Evolutionary conservation across 1,140 invertebrate genomes (phyloP), one percentile per base, ranked within the genome.

Genomic region (Trichomalopsis sarcophagae): DNA sequence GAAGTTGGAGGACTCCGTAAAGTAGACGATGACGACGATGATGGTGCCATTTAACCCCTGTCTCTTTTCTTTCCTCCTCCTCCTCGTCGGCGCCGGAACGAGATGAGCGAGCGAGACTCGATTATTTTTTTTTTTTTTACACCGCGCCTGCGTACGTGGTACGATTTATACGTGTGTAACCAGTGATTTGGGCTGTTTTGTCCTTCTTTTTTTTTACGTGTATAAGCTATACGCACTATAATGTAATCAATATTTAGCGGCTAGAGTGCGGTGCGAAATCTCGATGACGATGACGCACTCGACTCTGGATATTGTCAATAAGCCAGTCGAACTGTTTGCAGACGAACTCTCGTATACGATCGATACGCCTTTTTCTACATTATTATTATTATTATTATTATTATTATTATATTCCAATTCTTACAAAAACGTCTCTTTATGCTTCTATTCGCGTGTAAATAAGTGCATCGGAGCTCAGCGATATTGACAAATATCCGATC

Each of bases 11-110:
- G 14, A 83, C 69, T n/a, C 47, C 14, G n/a, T 78, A 75, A 40
- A 50, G 47, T 9, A 44, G 3, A 27, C 30, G 55, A 83, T 85
- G 75, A 73, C 77, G 71, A 84, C 73, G 23, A 69, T 69, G 86
- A 91, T 87, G 90, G 90, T 91, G 91, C 91, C 89, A 92, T 92
- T 89, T 87, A 79, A 84, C 87, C 71, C 85, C 33, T 36, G 33
- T 87, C n/a, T 92, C 89, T 75, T 68, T 83, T 62, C 86, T 77
- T 88, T 44, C n/a, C 73, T 62, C n/a, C 69, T n/a, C 30, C 47
- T 68, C 17, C 81, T 33, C 62, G 71, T 82, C 55, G 55, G 21
- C 55, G 55, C 55, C 55, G 55, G 55, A 62, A 62, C 55, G 55
- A 62, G 55, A 62, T 62, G 55, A 62, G 55, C 55, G 21, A 62